A percentile compares a stretch with the other conserved stretches of the same genome.
phyloP scores from a whole-genome alignment of 2,797 vertebrate species.

The Chrosomus eos region DNA sequence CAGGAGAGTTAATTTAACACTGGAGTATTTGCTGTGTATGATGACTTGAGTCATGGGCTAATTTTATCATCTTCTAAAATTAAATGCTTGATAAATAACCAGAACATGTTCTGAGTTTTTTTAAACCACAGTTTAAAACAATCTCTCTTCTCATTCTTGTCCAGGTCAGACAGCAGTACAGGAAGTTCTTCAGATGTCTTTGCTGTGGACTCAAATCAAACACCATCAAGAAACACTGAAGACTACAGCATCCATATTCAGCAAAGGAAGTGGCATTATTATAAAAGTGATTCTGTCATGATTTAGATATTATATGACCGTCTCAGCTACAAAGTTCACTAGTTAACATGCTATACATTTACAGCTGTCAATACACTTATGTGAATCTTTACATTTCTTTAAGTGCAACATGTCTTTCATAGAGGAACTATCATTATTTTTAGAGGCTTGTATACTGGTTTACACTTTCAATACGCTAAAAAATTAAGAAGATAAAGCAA shows the following conservation, averaged over 20 bases:
- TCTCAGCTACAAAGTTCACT: not conserved
- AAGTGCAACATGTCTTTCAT: not conserved
- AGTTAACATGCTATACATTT: not conserved
- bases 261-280: not conserved
- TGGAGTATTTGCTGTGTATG: no score
- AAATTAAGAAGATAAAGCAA: not conserved
- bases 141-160: not conserved
- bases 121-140: no score
- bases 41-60: no score
- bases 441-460: not conserved
- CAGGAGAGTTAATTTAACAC: no score
- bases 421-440: not conserved
- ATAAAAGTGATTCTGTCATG: not conserved
- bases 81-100: no score
- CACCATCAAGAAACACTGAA: not conserved
- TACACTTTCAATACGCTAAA: not conserved
- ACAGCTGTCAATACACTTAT: not conserved
- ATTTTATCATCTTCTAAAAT: not conserved
- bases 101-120: not conserved
- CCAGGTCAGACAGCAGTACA: conserved; percentile 12
- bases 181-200: not conserved
- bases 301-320: not conserved
- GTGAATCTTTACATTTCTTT: not conserved
- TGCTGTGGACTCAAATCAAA: not conserved
- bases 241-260: not conserved